Conservation (phyloP, 2,797 vertebrate genomes). For the Coregonus ussuriensis region DNA sequence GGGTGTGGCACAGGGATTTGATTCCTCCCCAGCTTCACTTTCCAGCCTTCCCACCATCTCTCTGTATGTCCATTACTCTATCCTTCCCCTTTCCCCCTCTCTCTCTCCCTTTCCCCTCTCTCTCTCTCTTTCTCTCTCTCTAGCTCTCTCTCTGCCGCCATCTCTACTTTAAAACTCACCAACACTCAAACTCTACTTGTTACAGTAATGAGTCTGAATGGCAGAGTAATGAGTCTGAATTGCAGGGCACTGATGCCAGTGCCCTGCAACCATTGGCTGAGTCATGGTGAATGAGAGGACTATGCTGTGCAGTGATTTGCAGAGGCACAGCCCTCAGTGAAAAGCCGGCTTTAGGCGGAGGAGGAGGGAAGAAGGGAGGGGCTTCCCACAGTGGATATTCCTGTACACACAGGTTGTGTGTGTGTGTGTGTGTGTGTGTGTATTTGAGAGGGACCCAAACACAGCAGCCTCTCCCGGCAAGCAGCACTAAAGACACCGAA, state of each 20-base stretch:
- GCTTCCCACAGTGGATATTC: constrained; percentile 49
- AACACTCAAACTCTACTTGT: background rate
- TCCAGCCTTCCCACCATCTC: background rate
- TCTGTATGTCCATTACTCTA: background rate
- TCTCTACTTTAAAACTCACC: background rate
- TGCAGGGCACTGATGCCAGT: background rate
- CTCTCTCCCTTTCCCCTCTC: too few species aligned
- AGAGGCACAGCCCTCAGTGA: constrained; percentile 24
- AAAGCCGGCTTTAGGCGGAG: constrained; percentile 48
- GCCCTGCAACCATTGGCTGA: constrained; percentile 15
- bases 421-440: constrained; percentile 50
- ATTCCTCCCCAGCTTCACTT: background rate
- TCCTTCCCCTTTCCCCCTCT: too few species aligned
- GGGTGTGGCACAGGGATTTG: background rate
- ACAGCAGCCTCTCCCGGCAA: constrained; percentile 51
- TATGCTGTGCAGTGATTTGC: constrained; percentile 34
- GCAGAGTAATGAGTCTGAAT: constrained; percentile 11
- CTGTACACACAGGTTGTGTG: constrained; percentile 39
- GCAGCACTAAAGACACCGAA: constrained; percentile 38
- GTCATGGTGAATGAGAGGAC: constrained; percentile 34
- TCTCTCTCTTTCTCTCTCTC: background rate
- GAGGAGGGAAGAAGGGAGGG: constrained; percentile 50
- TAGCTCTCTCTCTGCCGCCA: background rate
- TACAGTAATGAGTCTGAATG: background rate
- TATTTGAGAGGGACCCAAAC: constrained; percentile 66